Evolutionary conservation across 2,797 vertebrate genomes (phyloP).

Genomic region (Takifugu rubripes): DNA sequence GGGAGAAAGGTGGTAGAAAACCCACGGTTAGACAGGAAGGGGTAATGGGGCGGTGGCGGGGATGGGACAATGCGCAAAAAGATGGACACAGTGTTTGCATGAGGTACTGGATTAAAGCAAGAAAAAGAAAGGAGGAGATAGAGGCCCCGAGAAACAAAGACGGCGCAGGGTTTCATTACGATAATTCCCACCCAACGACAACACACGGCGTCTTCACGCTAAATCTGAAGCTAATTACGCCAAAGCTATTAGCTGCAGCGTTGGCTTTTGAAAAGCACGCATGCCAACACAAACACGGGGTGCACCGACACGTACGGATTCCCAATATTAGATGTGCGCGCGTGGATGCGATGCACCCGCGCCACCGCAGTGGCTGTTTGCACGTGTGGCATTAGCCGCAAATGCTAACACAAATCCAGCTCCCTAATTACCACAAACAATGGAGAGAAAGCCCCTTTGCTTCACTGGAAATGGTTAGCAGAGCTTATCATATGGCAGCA

Average conservation of each 20-base stretch:
- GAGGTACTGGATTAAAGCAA: constrained; percentile 19
- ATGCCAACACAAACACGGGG: background rate
- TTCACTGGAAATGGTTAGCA: constrained; percentile 38
- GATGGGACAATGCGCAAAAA: constrained; percentile 8
- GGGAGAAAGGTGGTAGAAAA: constrained; percentile 6
- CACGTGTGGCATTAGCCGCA: constrained; percentile 36
- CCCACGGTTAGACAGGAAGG: constrained; percentile 16
- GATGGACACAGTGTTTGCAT: background rate
- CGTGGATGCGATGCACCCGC: constrained; percentile 8
- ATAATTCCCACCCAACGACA: constrained; percentile 48
- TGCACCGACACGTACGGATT: constrained; percentile 3
- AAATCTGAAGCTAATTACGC: constrained; percentile 68
- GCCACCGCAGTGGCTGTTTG: constrained; percentile 36
- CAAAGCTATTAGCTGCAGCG: constrained; percentile 45
- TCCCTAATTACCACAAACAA: constrained; percentile 57
- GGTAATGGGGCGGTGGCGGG: constrained; percentile 2
- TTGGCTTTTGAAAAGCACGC: constrained; percentile 29
- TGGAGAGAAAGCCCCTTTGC: constrained; percentile 36
- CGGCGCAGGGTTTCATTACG: constrained; percentile 50
- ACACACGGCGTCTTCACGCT: constrained; percentile 65
- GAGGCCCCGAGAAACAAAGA: constrained; percentile 45
- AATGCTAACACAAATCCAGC: constrained; percentile 24
- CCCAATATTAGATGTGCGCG: background rate
- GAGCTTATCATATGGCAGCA: constrained; percentile 56
- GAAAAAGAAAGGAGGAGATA: constrained; percentile 6